Percentiles rank a stretch among this genome's conserved stretches.
Conservation (phyloP, 2,797 vertebrate genomes). For the Spinibarbus caldwelli region DNA sequence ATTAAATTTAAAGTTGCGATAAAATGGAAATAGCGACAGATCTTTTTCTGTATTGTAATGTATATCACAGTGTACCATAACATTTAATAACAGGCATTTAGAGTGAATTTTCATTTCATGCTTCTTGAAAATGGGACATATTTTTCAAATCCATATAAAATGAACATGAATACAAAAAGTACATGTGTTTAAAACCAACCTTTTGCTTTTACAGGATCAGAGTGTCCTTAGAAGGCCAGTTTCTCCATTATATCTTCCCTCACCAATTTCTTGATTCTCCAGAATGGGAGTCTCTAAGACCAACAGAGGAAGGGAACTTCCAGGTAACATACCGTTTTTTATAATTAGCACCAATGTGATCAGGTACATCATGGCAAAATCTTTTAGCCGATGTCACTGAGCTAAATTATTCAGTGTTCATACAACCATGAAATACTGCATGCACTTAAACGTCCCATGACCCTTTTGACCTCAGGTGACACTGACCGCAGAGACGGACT, state of each 20-base stretch:
- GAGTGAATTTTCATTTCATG: neutral
- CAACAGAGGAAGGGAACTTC: constrained; percentile 94
- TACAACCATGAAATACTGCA: neutral
- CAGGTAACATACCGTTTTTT: constrained; percentile 80
- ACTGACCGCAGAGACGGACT: constrained; percentile 90
- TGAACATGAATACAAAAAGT: neutral
- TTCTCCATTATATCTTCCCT: constrained; percentile 94
- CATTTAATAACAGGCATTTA: neutral
- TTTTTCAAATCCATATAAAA: neutral
- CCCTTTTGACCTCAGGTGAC: constrained; percentile 83
- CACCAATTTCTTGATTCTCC: constrained; percentile 98
- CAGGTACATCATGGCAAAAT: neutral
- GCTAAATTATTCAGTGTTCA: neutral
- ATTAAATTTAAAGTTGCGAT: neutral
- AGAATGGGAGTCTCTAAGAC: constrained; percentile 95
- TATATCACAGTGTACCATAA: neutral
- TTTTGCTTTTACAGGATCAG: constrained; percentile 80
- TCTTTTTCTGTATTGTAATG: neutral
- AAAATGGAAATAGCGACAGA: neutral
- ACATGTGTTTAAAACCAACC: neutral
- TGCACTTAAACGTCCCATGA: constrained; percentile 13
- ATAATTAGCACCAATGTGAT: neutral
- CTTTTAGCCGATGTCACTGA: neutral
- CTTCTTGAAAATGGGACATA: neutral
- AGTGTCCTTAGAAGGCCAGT: constrained; percentile 95